Conservation (phyloP, 2,797 vertebrate species). For the Sebastolobus alascanus region DNA sequence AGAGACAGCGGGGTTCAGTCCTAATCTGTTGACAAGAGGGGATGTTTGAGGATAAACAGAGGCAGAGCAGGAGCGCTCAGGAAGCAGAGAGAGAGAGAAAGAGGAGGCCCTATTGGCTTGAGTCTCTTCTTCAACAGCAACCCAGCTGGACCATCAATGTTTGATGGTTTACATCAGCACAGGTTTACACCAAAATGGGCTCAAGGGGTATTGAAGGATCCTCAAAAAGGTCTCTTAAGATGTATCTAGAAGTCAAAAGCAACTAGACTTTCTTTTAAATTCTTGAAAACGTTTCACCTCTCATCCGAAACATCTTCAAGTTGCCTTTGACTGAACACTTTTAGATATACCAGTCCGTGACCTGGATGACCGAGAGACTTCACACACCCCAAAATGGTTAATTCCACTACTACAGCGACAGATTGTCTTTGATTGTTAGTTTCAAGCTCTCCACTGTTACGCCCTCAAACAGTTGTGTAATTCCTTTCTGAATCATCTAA, state of each 20-base stretch:
- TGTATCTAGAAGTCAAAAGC: constrained; percentile 10
- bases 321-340: background rate
- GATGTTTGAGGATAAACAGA: constrained; percentile 78
- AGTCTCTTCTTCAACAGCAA: constrained; percentile 35
- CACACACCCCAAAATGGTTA: background rate
- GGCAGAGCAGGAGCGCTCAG: constrained; percentile 51
- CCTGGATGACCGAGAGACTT: background rate
- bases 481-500: constrained; percentile 52
- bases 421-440: constrained; percentile 24
- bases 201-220: constrained; percentile 20
- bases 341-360: background rate
- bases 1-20: constrained; percentile 74
- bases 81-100: constrained; percentile 27
- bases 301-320: background rate
- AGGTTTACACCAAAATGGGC: constrained; percentile 53
- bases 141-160: constrained; percentile 62
- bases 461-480: constrained; percentile 48
- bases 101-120: constrained; percentile 32
- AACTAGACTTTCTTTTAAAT: background rate
- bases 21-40: constrained; percentile 77
- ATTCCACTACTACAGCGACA: background rate
- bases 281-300: background rate
- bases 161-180: constrained; percentile 59
- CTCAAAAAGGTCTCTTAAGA: background rate
- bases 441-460: constrained; percentile 17